A percentile compares a stretch with the other conserved stretches of the same genome.
These are phyloP conservation scores for Dione vanillae DNA, from an alignment of 2,888 invertebrate species.

Conservation along the genomic window DNA sequence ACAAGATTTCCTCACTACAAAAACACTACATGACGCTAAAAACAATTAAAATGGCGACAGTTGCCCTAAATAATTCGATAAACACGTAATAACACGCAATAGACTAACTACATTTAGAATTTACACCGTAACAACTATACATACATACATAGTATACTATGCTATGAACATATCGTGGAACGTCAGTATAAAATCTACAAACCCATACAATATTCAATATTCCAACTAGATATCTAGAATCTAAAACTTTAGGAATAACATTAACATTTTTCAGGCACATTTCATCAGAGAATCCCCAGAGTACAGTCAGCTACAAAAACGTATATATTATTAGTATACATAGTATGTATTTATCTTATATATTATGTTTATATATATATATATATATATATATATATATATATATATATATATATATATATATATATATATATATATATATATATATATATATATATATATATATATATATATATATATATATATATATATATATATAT, in stretches of 20 bases:
- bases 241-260: constrained; percentile 48
- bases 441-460: no score
- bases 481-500: no score
- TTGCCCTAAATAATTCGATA: constrained; percentile 1
- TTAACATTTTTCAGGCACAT: constrained; percentile 69
- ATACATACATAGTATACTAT: constrained; percentile 43
- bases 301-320: constrained; percentile 34
- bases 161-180: constrained; percentile 69
- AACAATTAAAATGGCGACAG: constrained; percentile 6
- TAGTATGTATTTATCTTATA: no score
- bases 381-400: no score
- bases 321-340: no score
- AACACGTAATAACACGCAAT: constrained; percentile 23
- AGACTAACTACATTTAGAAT: constrained; percentile 36
- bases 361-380: no score
- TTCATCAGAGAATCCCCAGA: constrained; percentile 56
- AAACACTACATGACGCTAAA: no score
- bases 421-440: no score
- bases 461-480: no score
- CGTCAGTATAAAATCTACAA: constrained; percentile 78
- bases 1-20: no score
- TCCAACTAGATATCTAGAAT: constrained; percentile 37
- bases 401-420: no score
- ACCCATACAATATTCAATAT: constrained; percentile 56
- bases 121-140: constrained; percentile 49